Conservation (phyloP, 2,113 vertebrate genomes). For the Agapornis roseicollis region DNA sequence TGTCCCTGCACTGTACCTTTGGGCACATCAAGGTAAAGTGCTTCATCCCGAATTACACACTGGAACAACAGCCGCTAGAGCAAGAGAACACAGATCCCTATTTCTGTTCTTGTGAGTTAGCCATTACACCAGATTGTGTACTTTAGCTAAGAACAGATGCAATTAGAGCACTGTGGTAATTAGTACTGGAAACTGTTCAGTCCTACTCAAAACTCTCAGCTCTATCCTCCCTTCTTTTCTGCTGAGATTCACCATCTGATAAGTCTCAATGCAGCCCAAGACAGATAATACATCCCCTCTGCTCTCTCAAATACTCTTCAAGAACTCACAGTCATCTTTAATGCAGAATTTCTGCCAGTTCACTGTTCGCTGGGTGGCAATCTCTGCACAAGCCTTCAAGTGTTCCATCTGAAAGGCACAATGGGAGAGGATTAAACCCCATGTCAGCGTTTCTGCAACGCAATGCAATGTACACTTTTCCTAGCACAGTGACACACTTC, state of each 20-base stretch:
- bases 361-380: constrained; percentile 92
- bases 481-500: rapidly evolving
- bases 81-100: background rate
- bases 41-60: background rate
- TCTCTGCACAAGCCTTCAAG: constrained; percentile 96
- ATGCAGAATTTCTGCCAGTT: constrained; percentile 99
- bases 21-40: background rate
- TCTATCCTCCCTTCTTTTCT: background rate
- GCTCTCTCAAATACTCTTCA: background rate
- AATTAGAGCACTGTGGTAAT: background rate
- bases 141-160: background rate
- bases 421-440: background rate
- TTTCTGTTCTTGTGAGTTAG: background rate
- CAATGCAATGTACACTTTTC: background rate
- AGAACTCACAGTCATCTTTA: constrained; percentile 96
- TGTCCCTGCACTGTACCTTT: background rate
- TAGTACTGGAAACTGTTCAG: background rate
- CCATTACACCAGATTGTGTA: background rate
- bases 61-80: background rate
- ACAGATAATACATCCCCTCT: background rate
- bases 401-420: constrained; percentile 91
- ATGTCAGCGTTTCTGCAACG: background rate
- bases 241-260: background rate
- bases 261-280: background rate
- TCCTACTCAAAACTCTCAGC: background rate